Evolutionary conservation across 2,888 invertebrate species (phyloP).

Genomic region (Habrosyne pyritoides): DNA sequence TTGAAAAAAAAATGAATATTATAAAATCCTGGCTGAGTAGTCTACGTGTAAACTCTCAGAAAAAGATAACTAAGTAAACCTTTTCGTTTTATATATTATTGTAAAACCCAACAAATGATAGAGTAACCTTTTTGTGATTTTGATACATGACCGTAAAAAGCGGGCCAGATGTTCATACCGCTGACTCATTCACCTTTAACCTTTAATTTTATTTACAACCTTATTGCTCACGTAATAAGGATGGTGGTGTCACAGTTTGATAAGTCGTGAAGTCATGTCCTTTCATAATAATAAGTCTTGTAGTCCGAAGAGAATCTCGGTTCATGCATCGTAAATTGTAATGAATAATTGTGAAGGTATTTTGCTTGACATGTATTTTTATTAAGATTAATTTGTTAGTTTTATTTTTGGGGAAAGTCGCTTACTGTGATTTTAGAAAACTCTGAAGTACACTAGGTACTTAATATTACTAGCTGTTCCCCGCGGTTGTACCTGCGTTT

Average conservation of each 20-base stretch:
- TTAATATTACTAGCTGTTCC: too few species aligned
- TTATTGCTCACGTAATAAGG: slow-evolving; percentile 23
- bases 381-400: too few species aligned
- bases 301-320: slow-evolving; percentile 19
- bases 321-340: slow-evolving; percentile 1
- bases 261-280: slow-evolving; percentile 38
- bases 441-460: too few species aligned
- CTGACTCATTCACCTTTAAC: slow-evolving; percentile 61
- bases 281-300: slow-evolving; percentile 23
- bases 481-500: too few species aligned
- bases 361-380: not conserved
- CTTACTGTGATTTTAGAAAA: too few species aligned
- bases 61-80: not conserved
- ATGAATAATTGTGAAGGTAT: not conserved
- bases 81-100: slow-evolving; percentile 15
- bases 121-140: slow-evolving; percentile 56
- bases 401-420: too few species aligned
- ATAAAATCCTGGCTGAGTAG: too few species aligned
- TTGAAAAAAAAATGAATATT: too few species aligned
- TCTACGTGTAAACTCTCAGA: not conserved
- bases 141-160: slow-evolving; percentile 56
- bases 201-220: slow-evolving; percentile 24
- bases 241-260: slow-evolving; percentile 17
- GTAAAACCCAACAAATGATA: slow-evolving; percentile 21
- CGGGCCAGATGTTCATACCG: slow-evolving; percentile 64